Evolutionary conservation across 2,113 vertebrate species (phyloP).

Genomic region (Sisor rabdophorus): DNA sequence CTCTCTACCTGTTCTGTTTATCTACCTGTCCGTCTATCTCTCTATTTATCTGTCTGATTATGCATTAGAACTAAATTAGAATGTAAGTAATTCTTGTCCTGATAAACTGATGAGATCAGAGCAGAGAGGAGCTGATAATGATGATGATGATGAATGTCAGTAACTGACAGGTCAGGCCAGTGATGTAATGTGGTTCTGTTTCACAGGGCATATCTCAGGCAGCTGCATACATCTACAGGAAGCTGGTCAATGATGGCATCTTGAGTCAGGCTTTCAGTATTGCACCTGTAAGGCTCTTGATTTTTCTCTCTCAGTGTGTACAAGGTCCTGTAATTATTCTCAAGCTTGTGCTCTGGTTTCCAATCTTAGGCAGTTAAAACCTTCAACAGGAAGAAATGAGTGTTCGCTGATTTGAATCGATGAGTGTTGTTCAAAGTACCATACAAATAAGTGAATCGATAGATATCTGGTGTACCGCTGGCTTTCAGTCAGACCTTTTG

Average conservation of each 20-base stretch:
- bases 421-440: too few species aligned
- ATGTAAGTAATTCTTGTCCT: not conserved
- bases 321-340: too few species aligned
- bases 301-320: not conserved
- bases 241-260: slow-evolving; percentile 86
- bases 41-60: not conserved
- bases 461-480: too few species aligned
- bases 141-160: too few species aligned
- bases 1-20: too few species aligned
- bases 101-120: not conserved
- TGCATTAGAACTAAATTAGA: not conserved
- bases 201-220: slow-evolving; percentile 89
- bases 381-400: too few species aligned
- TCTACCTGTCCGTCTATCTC: too few species aligned
- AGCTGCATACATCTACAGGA: slow-evolving; percentile 83
- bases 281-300: slow-evolving; percentile 78
- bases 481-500: too few species aligned
- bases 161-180: not conserved
- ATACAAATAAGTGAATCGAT: too few species aligned
- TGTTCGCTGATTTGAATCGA: too few species aligned
- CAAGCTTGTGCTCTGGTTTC: not conserved
- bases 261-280: slow-evolving; percentile 88
- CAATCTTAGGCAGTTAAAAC: too few species aligned
- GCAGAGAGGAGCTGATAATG: not conserved
- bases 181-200: slow-evolving; percentile 2